Evolutionary conservation across 2,113 vertebrate genomes (phyloP), one percentile per base, ranked within the genome.

Genomic region (Chaetodon trifascialis): DNA sequence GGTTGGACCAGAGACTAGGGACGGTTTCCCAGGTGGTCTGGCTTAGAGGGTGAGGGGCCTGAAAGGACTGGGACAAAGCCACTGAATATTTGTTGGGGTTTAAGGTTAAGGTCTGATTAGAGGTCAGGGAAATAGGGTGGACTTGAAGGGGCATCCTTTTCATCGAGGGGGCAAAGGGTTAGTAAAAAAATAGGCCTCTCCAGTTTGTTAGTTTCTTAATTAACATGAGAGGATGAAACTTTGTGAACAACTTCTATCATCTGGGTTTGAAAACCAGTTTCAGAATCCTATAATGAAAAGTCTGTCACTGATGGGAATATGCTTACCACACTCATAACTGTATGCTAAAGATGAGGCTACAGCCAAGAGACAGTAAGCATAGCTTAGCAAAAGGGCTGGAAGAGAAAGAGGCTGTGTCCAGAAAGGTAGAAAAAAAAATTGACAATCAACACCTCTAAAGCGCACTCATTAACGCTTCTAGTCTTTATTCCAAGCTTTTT

Each of bases 1-100:
- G 62, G 56, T 62, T 79, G 68, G 52, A 67, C 34, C 38, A 70
- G 71, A 83, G 68, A 62, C 36, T 55, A 69, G 46, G 82, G 78
- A 81, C 79, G 59, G 52, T 80, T 82, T 82, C 77, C 79, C 88
- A 86, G 86, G 86, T 90, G 86, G 80, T 82, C 91, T 80, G 38
- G 3, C 34, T 70, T 67, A 69, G 6, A 51, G 77, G 66, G 23
- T 30, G 49, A 83, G 38, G 62, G 11, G 60, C 46, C 30, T 64
- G 40, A 73, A 46, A 36, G 42, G 38, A 2, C 34, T 25, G 14
- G 46, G 30, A 14, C 11, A 56, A 79, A 60, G 36, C 25, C 42
- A 78, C 34, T 25, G 25, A 52, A 36, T 74, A 10, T 75, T 68
- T 73, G 52, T 47, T 42, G 60, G 66, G 56, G 73, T 83, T 84